A percentile compares a stretch with the other conserved stretches of the same genome.
phyloP scores from a whole-genome alignment of 2,797 vertebrate species.

The Spinus pinus region DNA sequence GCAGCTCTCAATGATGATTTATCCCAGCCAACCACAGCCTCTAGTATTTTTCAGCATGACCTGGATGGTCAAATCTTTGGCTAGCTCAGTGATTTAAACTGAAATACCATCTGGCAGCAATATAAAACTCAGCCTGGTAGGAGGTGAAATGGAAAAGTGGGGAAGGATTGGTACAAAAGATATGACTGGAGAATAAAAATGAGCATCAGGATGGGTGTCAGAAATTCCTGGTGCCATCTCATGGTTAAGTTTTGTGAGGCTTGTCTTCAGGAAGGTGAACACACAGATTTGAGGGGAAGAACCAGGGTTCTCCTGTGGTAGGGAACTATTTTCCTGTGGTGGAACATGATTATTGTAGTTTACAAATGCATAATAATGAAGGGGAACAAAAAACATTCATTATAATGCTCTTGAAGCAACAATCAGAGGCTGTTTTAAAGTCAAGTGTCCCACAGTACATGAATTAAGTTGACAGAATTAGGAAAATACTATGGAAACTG shows the following conservation, averaged over 20 bases:
- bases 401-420: not conserved
- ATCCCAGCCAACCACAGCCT: not conserved
- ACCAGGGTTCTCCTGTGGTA: not conserved
- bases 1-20: not conserved
- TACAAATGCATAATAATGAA: not conserved
- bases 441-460: conserved; percentile 5
- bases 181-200: not conserved
- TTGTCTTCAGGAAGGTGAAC: not conserved
- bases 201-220: not conserved
- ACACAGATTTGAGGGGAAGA: not conserved
- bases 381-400: not conserved
- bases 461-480: conserved; percentile 57
- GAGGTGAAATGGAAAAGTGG: not conserved
- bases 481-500: conserved; percentile 45
- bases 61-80: not conserved
- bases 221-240: not conserved
- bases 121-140: not conserved
- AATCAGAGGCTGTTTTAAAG: conserved; percentile 25
- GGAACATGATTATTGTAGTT: not conserved
- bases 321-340: not conserved
- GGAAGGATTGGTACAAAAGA: not conserved
- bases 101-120: not conserved
- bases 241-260: not conserved
- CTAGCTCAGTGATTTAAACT: not conserved
- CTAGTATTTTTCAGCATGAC: not conserved